Evolutionary conservation across 1,140 invertebrate species (phyloP), one percentile per base, ranked within the genome.

Genomic region (Sminthurides bifidus): DNA sequence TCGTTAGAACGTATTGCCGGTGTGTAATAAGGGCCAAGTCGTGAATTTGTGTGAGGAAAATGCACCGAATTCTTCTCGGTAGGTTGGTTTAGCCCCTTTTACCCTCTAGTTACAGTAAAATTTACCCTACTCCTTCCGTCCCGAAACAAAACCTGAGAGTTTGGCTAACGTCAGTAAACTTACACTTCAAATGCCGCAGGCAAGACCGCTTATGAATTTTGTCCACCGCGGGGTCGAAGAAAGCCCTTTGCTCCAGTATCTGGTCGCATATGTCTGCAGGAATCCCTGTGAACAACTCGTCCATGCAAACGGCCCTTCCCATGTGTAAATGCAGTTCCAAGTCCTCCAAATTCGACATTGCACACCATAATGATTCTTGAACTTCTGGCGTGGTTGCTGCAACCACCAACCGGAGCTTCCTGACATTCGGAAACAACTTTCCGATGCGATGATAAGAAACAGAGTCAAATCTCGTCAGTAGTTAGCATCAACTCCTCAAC

Each of bases 311-410:
- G 12, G 44, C 14, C 12, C 6, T 24, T 14, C 24, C 24, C 6
- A 48, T 12, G 12, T 26, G 44, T 5, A 48, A 19, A 48, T 48
- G 44, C 26, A 26, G 27, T 27, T 48, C 44, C 12, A 48, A 21
- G 5, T 48, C 44, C 30, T 48, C 44, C 27, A 48, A 30, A 8
- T 8, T 27, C 8, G 44, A 27, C 44, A 48, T 48, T 24, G 44
- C 44, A 48, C 44, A 48, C 44, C 44, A 48, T 27, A 48, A 30
- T 6, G 44, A 48, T 30, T 48, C 44, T 27, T 48, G 44, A 10
- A 48, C 44, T 30, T 10, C 44, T 26, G 44, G 44, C 8, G 24
- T 6, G 8, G 21, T 48, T 12, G 30, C 26, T 10, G 44, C 23
- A 5, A 48, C 44, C 4, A 48, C 44, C 6, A 48, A 27, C 17